Base-by-base conservation (phyloP, 2,888 invertebrate genomes). In the Ariolimax columbianus region DNA sequence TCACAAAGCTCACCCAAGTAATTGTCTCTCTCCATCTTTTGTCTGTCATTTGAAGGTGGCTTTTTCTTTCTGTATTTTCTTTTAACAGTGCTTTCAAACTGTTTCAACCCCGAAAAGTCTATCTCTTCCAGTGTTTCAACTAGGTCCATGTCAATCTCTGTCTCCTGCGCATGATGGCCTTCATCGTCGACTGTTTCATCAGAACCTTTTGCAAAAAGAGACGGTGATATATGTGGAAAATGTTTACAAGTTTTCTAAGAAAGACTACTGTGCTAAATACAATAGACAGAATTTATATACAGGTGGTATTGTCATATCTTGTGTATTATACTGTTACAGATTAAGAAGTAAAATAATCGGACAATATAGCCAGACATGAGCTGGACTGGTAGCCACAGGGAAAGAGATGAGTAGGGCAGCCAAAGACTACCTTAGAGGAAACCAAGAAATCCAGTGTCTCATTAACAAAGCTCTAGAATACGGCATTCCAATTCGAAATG, bases 21-120 rank as follows among this genome's bases (percentile, higher is more conserved):
- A 33, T 14, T 7, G 19, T 79, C 84, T 59, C 51, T 19, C 36
- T 55, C 40, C 23, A 17, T 19, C 4, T 36, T 59, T 14, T 38
- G 77, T 40, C 33, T 79, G 4, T 43, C 47, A 63, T 88, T 80
- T 75, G 88, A 88, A 59, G 86, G 88, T 59, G 84, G 84, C 51
- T 86, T 86, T 84, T 91, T 91, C 85, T 90, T 90, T 85, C 87
- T 90, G 14, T 89, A 89, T 83, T 90, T 91, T 77, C 87, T 89
- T 0, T 89, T 88, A 9, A 79, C 36, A 19, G 80, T 85, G 17
- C 68, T 55, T 19, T 89, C 87, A 86, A 87, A 89, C 81, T 86
- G 80, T 85, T 90, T 90, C 0, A 91, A 87, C 55, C 91, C 88
- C 38, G 86, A 70, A 0, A 90, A 89, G 43, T 88, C 86, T 0